Conservation (phyloP, 2,797 vertebrate genomes). For the Phalloptychus januarius region DNA sequence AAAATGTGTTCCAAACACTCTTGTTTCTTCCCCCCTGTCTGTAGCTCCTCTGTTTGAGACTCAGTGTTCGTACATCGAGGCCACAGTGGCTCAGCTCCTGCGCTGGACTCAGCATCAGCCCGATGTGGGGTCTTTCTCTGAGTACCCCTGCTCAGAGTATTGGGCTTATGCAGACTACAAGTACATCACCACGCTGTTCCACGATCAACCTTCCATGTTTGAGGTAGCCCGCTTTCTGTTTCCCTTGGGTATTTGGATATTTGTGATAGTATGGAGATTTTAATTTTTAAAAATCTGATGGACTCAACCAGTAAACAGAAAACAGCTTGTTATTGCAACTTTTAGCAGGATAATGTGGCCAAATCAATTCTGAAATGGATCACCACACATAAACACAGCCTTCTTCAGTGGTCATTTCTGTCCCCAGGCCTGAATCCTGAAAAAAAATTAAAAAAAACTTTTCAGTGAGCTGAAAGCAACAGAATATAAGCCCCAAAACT, state of each 20-base stretch:
- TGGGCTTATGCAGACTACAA: constrained; percentile 99
- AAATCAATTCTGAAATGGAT: background rate
- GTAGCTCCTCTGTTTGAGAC: constrained; percentile 93
- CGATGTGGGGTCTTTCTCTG: constrained; percentile 80
- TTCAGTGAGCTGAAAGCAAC: background rate
- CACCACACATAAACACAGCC: background rate
- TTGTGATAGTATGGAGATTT: background rate
- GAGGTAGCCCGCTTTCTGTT: constrained; percentile 81
- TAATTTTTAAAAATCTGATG: background rate
- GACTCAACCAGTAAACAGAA: background rate
- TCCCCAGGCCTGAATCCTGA: background rate
- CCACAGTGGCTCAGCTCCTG: constrained; percentile 86
- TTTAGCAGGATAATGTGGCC: background rate
- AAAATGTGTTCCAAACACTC: background rate
- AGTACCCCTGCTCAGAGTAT: constrained; percentile 81
- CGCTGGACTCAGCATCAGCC: constrained; percentile 79
- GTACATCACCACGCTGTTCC: constrained; percentile 87
- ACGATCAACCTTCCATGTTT: constrained; percentile 86
- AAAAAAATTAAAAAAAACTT: no score
- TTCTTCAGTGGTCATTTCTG: background rate
- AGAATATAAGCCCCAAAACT: background rate
- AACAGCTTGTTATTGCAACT: background rate
- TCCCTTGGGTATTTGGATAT: background rate
- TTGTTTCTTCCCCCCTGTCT: background rate
- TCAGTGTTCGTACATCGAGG: constrained; percentile 86